A percentile compares a stretch with the other conserved stretches of the same genome.
Evolutionary conservation across 2,113 vertebrate genomes (phyloP).

Genomic region (Apodemus speciosus): DNA sequence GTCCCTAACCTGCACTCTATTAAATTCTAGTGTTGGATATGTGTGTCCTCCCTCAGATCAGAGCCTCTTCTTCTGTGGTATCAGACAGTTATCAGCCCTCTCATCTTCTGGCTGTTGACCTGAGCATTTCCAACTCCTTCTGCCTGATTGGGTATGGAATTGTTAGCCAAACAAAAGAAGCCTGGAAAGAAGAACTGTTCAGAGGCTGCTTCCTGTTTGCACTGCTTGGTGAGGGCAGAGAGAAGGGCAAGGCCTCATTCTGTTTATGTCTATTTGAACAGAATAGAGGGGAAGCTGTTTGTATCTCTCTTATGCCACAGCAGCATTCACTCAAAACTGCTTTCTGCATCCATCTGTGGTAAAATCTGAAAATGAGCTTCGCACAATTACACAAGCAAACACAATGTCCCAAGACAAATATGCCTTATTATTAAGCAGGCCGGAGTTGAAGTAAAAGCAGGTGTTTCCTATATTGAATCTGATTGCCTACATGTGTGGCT

Average conservation of each 20-base stretch:
- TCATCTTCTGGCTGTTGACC: background rate
- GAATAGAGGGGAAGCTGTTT: constrained; percentile 74
- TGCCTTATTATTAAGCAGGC: constrained; percentile 69
- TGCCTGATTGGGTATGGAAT: constrained; percentile 56
- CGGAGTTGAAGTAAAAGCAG: constrained; percentile 85
- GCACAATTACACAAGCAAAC: constrained; percentile 86
- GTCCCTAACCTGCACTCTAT: fast-evolving
- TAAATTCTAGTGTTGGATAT: background rate
- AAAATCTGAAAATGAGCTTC: constrained; percentile 82
- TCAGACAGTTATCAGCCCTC: background rate
- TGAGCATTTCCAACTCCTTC: constrained; percentile 71
- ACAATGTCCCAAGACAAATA: constrained; percentile 86
- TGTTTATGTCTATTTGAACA: constrained; percentile 68
- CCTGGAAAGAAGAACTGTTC: constrained; percentile 67
- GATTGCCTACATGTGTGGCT: constrained; percentile 83
- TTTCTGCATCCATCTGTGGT: constrained; percentile 74
- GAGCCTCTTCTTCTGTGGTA: background rate
- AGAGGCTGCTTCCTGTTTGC: constrained; percentile 81
- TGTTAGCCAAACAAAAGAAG: constrained; percentile 79
- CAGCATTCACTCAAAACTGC: constrained; percentile 71
- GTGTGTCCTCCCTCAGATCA: background rate
- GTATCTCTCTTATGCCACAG: constrained; percentile 75
- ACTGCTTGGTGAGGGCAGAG: background rate
- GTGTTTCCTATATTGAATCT: constrained; percentile 82
- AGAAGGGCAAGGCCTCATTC: constrained; percentile 68